phyloP scores from a whole-genome alignment of 37 sponge, comb jelly and placozoan genomes.

The Aphrocallistes beatrix region DNA sequence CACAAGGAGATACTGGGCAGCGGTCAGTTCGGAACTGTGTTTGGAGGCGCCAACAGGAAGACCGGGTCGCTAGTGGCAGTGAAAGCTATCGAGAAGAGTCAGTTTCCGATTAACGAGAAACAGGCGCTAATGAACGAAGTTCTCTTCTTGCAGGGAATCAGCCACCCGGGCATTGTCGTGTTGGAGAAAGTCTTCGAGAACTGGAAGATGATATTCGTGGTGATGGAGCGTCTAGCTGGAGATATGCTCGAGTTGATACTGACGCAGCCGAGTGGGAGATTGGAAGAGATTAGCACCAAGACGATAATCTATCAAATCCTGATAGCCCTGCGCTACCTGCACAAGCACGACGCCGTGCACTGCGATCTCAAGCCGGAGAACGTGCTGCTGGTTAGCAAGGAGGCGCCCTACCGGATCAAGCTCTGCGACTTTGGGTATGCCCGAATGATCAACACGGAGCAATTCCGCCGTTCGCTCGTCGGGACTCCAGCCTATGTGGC shows the following conservation, averaged over 20 bases:
- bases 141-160: background rate
- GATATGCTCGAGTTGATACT: constrained; percentile 16
- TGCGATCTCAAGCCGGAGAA: constrained; percentile 23
- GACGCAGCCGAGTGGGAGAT: background rate
- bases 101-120: background rate
- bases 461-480: constrained; percentile 9
- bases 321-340: background rate
- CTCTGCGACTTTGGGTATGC: constrained; percentile 18
- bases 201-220: background rate
- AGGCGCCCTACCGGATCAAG: background rate
- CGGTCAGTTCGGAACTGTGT: constrained; percentile 20
- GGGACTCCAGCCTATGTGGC: constrained; percentile 19
- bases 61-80: background rate
- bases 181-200: constrained; percentile 21
- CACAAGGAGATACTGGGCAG: constrained; percentile 9
- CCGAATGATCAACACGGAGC: background rate
- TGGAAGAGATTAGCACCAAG: background rate
- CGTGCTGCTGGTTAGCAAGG: constrained; percentile 15
- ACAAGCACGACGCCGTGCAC: background rate
- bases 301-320: background rate
- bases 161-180: background rate
- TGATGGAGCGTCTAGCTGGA: constrained; percentile 8
- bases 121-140: constrained; percentile 12
- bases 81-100: constrained; percentile 10
- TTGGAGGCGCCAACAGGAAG: constrained; percentile 1